Base-by-base conservation (phyloP, 1,140 invertebrate species). In the Whitmania pigra region DNA sequence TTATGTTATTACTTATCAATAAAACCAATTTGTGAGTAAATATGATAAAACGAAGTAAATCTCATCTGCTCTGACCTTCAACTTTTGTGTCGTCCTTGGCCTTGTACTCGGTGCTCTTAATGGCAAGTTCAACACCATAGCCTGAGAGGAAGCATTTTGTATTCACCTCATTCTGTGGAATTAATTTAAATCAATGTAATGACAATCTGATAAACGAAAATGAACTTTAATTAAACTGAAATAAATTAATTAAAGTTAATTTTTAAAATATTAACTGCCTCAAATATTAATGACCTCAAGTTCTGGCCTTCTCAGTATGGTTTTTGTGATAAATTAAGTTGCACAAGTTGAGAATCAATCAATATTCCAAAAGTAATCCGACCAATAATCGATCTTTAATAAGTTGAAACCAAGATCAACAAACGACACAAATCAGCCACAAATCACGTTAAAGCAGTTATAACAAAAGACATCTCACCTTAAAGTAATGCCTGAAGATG, bases 21-120 rank as follows among this genome's bases (percentile, higher is more conserved):
- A 2, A 36, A 36, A 36, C 6, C 31, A 36, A 36, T 6, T 36
- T 36, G 31, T 36, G 2, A 6, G 31, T 36, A 36, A 36, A 36
- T 36, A 36, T 36, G 31, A 36, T 6, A 6, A 36, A 36, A 3
- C 31, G 6, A 36, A 36, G 6, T 36, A 49, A 17, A 15, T 49
- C 5, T 57, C 25, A 69, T 49, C 2, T 49, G 9, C 43, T 67
- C 73, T n/a, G n/a, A 82, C 81, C 83, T 84, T 89, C 86, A 15
- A 89, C 86, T 78, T 88, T 86, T 53, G 88, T 87, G 84, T 99
- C 95, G 85, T 99, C 96, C 79, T 97, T 92, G 57, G 93, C 94
- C 85, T 99, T 98, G 78, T 99, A 99, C 83, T 99, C 97, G 0
- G 95, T 99, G 70, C 93, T 97, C 83, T 99, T 99, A 77, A 99